These are phyloP conservation scores for Leucozona laternaria DNA, from an alignment of 2,888 invertebrate genomes.

Conservation along the genomic window DNA sequence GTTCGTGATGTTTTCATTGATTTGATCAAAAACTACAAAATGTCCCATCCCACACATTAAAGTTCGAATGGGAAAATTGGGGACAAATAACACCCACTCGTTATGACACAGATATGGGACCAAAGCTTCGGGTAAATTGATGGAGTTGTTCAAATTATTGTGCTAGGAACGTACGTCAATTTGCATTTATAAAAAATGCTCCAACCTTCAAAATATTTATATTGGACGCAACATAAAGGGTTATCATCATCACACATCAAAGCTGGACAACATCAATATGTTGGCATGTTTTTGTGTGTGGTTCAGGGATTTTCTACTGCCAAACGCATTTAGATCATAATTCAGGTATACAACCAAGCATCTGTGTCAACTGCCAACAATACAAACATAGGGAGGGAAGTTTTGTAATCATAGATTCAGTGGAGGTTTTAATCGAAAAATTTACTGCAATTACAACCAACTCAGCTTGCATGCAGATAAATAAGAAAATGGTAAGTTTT, in stretches of 20 bases:
- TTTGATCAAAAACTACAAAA: slow-evolving; percentile 38
- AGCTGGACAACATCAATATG: not conserved
- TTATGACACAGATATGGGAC: slow-evolving; percentile 16
- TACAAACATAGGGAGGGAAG: not conserved
- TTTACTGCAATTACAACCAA: slow-evolving; percentile 26
- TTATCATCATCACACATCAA: slow-evolving; percentile 11
- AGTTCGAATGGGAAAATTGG: not conserved
- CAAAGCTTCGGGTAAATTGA: slow-evolving; percentile 35
- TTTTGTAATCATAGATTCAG: not conserved
- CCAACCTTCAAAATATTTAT: slow-evolving; percentile 44
- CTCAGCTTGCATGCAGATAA: not conserved
- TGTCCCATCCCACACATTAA: not conserved
- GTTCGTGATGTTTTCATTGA: slow-evolving; percentile 53
- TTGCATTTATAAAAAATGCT: slow-evolving; percentile 11
- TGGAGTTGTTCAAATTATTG: slow-evolving; percentile 50
- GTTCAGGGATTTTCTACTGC: slow-evolving; percentile 27
- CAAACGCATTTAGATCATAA: slow-evolving; percentile 39
- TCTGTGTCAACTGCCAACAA: slow-evolving; percentile 45
- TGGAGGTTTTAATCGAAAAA: slow-evolving; percentile 51
- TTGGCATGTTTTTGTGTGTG: slow-evolving; percentile 37
- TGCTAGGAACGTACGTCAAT: slow-evolving; percentile 40
- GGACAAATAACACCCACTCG: not conserved
- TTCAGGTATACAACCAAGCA: slow-evolving; percentile 36
- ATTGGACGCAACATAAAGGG: slow-evolving; percentile 2
- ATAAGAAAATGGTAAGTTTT: not conserved